phyloP scores from a whole-genome alignment of 2,888 invertebrate species.

The Hirtodrosophila duncani region DNA sequence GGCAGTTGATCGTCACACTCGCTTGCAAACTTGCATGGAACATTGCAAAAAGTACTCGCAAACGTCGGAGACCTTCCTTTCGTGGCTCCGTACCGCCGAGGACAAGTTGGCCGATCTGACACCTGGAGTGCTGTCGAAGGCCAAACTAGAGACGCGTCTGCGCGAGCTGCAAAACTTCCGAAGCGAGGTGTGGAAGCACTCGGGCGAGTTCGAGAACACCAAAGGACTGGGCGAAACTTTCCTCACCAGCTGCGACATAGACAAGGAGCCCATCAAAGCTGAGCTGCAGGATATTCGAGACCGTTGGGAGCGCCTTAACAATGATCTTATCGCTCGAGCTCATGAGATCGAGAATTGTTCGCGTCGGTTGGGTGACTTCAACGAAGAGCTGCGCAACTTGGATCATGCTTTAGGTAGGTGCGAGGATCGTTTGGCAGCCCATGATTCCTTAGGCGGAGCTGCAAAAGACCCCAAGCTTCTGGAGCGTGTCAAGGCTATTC shows the following conservation, averaged over 20 bases:
- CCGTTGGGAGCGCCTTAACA: slow-evolving; percentile 94
- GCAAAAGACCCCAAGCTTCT: slow-evolving; percentile 90
- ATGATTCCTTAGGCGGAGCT: slow-evolving; percentile 85
- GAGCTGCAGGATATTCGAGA: slow-evolving; percentile 89
- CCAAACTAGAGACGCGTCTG: slow-evolving; percentile 91
- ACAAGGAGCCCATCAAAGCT: slow-evolving; percentile 92
- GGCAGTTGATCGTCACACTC: slow-evolving; percentile 90
- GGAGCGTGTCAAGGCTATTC: slow-evolving; percentile 89
- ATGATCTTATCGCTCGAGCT: slow-evolving; percentile 80
- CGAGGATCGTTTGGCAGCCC: slow-evolving; percentile 87
- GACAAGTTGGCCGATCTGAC: slow-evolving; percentile 88
- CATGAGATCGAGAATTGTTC: slow-evolving; percentile 86
- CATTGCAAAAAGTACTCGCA: slow-evolving; percentile 94
- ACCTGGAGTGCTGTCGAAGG: slow-evolving; percentile 89
- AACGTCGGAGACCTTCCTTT: slow-evolving; percentile 89
- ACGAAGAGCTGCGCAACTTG: slow-evolving; percentile 90
- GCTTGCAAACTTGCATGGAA: slow-evolving; percentile 93
- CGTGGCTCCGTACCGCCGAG: slow-evolving; percentile 93
- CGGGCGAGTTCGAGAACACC: slow-evolving; percentile 95
- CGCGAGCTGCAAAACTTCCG: slow-evolving; percentile 92
- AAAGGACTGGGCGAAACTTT: slow-evolving; percentile 92
- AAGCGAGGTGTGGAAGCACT: slow-evolving; percentile 94
- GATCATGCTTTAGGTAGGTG: slow-evolving; percentile 91
- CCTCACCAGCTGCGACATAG: slow-evolving; percentile 91
- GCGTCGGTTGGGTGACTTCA: slow-evolving; percentile 89